phyloP scores from a whole-genome alignment of 2,888 invertebrate genomes.

The Eurois occulta region DNA sequence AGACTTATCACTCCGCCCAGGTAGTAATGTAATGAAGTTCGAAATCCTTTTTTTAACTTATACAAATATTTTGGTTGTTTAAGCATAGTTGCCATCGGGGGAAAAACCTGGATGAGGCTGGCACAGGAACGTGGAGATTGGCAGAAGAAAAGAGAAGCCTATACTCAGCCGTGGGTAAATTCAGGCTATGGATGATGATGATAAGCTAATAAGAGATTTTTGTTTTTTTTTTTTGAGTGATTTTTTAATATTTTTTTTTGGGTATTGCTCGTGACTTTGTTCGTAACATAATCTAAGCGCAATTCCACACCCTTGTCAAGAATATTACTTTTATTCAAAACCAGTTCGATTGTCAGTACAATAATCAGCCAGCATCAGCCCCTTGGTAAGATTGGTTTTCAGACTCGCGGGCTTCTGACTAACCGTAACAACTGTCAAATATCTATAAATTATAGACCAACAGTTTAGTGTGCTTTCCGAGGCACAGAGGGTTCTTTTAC shows the following conservation, averaged over 20 bases:
- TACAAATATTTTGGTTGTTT: background rate
- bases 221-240: no score
- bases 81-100: no score
- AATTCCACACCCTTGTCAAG: background rate
- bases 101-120: no score
- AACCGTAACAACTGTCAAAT: background rate
- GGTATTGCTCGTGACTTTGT: background rate
- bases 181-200: no score
- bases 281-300: background rate
- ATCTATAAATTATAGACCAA: background rate
- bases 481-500: background rate
- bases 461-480: background rate
- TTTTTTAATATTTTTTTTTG: background rate
- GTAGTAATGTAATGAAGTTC: background rate
- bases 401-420: background rate
- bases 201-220: background rate
- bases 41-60: background rate
- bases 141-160: no score
- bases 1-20: no score
- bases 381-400: background rate
- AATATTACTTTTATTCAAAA: background rate
- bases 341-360: background rate
- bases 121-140: no score
- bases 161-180: no score
- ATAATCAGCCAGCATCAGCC: background rate